Base-by-base conservation (phyloP, 1,140 invertebrate genomes). In the Lepidurus couesii region DNA sequence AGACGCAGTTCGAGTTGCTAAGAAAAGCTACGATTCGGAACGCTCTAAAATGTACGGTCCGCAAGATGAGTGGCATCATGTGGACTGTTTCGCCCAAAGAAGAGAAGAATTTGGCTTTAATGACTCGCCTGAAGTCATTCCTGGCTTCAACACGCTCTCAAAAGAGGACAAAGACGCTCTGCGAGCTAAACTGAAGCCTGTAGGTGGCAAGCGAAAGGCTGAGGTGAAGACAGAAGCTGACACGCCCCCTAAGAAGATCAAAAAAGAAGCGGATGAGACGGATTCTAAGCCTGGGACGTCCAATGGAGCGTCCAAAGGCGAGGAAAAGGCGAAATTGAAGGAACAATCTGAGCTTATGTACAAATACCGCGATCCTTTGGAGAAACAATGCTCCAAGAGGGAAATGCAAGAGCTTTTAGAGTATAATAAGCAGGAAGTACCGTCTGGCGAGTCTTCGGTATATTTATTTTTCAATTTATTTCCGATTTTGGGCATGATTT, bases 51-150 rank as follows among this genome's bases (percentile, higher is more conserved):
- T 90, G 84, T 96, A 91, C 86, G 95, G 95, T 16, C 78, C 53
- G 75, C 42, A 77, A 42, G 89, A 93, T 80, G 85, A 90, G 42
- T 98, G 96, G 96, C 90, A 97, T 86, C 97, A 99, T 86, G 85
- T 96, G 10, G 92, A 95, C 80, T 99, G 97, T 85, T 99, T 99
- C 88, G 90, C 89, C 9, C 89, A 94, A 82, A 83, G 91, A n/a
- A 85, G 93, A 74, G 86, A 89, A 79, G 90, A 94, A 76, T 83
- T 97, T 3, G 88, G 91, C 47, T 98, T 92, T 86, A 91, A 89
- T 83, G 92, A 89, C 44, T 85, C 85, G 74, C 94, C 91, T 1
- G 88, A 90, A 80, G 84, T 86, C 65, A 82, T 98, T 44, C 90
- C 92, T 79, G 95, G 96, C 0, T 94, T 90, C 84, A 87, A 89